These are phyloP conservation scores for Diadumene lineata DNA, from an alignment of 92 coral and sea anemone genomes.

Conservation along the genomic window DNA sequence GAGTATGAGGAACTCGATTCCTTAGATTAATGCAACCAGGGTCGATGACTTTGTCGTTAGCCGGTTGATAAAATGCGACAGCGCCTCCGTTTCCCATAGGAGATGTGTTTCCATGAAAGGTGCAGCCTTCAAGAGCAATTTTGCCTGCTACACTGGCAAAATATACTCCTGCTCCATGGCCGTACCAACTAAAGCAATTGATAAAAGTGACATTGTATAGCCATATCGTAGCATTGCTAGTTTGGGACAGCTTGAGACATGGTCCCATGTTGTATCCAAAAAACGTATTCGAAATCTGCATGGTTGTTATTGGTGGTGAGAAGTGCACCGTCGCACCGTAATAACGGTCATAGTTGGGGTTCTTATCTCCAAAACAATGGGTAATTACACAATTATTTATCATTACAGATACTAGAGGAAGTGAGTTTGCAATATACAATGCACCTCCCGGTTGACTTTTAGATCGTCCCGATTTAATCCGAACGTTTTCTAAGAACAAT, in stretches of 20 bases:
- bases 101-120: constrained; percentile 10
- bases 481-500: not conserved
- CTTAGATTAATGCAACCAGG: constrained; percentile 10
- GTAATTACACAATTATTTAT: constrained; percentile 12
- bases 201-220: constrained; percentile 12
- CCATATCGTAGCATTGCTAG: not conserved
- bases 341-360: constrained; percentile 5
- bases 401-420: not conserved
- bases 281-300: constrained; percentile 19
- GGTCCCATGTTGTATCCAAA: constrained; percentile 20
- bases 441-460: constrained; percentile 5
- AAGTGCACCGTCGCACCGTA: constrained; percentile 29
- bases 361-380: constrained; percentile 13
- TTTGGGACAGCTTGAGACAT: constrained; percentile 19
- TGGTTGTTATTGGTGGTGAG: not conserved
- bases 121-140: constrained; percentile 2
- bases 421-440: not conserved
- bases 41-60: not conserved
- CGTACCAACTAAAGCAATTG: constrained; percentile 4
- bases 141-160: not conserved
- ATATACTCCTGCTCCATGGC: constrained; percentile 15
- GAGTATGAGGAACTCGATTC: not conserved
- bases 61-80: not conserved
- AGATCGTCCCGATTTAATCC: constrained; percentile 11
- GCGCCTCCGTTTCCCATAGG: constrained; percentile 21